Evolutionary conservation across 2,888 invertebrate species (phyloP).

Genomic region (Mechanitis messenoides): DNA sequence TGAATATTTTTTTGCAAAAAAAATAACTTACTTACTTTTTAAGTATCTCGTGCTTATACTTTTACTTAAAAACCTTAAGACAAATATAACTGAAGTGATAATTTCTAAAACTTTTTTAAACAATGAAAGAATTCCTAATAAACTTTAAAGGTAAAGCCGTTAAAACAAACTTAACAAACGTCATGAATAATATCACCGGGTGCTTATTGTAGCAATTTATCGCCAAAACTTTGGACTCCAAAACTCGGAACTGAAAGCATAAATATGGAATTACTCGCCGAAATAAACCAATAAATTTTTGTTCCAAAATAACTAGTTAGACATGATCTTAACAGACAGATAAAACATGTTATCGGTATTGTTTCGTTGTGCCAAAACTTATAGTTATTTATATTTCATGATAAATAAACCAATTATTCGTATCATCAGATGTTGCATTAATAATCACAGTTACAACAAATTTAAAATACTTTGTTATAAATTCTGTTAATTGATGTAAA

Average conservation of each 20-base stretch:
- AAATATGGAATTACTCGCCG: constrained; percentile 59
- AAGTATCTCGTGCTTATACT: background rate
- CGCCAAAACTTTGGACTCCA: constrained; percentile 57
- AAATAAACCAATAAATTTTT: constrained; percentile 57
- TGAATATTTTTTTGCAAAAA: too few relatives aligned
- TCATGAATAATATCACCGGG: constrained; percentile 69
- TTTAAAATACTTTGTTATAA: too few relatives aligned
- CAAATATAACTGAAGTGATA: constrained; percentile 5
- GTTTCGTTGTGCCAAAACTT: too few relatives aligned
- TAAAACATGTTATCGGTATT: too few relatives aligned
- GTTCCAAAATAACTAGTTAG: constrained; percentile 20
- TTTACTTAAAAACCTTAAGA: background rate
- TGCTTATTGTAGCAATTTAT: constrained; percentile 69
- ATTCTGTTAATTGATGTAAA: too few relatives aligned
- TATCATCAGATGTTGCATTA: too few relatives aligned
- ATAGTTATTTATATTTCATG: too few relatives aligned
- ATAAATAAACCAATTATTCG: too few relatives aligned
- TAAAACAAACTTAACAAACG: constrained; percentile 65
- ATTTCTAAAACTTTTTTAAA: constrained; percentile 24
- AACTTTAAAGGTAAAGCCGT: constrained; percentile 56
- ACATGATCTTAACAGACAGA: constrained; percentile 1
- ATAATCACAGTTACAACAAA: too few relatives aligned
- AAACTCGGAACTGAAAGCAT: constrained; percentile 66
- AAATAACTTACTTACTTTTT: too few relatives aligned
- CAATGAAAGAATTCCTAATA: constrained; percentile 49